Evolutionary conservation across 2,113 vertebrate species (phyloP).

Genomic region (rabbit (Oryctolagus cuniculus)): DNA sequence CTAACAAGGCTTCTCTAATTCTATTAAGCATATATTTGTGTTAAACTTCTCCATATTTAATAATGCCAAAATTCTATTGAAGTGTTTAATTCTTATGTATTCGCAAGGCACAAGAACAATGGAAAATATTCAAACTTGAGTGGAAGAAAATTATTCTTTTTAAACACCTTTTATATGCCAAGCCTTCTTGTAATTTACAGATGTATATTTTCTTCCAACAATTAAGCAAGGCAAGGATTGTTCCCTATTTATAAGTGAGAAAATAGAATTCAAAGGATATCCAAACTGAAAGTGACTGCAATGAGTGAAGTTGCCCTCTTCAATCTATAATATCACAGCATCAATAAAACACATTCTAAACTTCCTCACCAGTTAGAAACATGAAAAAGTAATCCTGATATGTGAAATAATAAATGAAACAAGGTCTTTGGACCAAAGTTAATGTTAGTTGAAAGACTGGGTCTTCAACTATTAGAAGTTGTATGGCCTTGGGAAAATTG

Average conservation of each 20-base stretch:
- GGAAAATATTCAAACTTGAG: slow-evolving; percentile 29
- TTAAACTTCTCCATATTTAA: slow-evolving; percentile 40
- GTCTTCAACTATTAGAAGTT: background rate
- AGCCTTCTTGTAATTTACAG: slow-evolving; percentile 18
- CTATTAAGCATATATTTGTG: background rate
- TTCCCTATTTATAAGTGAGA: background rate
- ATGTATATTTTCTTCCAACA: slow-evolving; percentile 20
- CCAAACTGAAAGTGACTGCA: background rate
- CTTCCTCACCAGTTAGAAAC: background rate
- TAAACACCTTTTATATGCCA: background rate
- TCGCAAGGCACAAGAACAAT: background rate
- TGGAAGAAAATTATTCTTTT: background rate
- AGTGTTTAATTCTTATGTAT: slow-evolving; percentile 7
- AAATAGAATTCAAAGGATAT: background rate
- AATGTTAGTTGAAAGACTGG: background rate
- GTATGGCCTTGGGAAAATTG: background rate
- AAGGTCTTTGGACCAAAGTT: background rate
- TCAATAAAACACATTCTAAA: background rate
- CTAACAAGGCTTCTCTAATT: slow-evolving; percentile 24
- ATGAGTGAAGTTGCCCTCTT: background rate
- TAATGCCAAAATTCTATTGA: slow-evolving; percentile 23
- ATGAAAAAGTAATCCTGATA: background rate
- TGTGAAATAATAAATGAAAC: background rate
- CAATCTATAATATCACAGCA: background rate
- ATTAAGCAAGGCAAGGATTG: background rate